Evolutionary conservation across 37 sponge, comb jelly and placozoan species (phyloP).

Genomic region (Aplysina aerophoba): DNA sequence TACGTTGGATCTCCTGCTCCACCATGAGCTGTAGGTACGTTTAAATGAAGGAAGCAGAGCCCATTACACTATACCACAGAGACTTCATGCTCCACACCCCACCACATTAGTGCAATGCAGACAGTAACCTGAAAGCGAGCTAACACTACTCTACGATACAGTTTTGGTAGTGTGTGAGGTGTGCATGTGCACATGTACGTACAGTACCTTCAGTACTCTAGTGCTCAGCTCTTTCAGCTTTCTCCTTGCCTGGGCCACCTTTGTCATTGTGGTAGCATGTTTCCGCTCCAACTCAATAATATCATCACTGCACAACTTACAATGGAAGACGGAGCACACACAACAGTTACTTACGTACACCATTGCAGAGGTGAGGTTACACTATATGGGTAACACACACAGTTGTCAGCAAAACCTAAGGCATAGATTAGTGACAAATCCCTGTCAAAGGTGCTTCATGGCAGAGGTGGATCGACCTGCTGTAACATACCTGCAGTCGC

Average conservation of each 20-base stretch:
- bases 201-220: slow-evolving; percentile 58
- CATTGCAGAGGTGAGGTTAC: background rate
- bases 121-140: background rate
- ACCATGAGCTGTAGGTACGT: slow-evolving; percentile 83
- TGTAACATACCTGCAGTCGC: slow-evolving; percentile 69
- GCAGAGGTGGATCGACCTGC: background rate
- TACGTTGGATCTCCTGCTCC: slow-evolving; percentile 84
- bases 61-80: no score
- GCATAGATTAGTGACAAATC: background rate
- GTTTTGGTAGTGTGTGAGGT: background rate
- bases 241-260: slow-evolving; percentile 68
- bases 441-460: background rate
- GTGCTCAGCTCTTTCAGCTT: slow-evolving; percentile 59
- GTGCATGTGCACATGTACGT: background rate
- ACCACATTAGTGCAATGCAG: no score
- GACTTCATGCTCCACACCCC: no score
- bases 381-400: background rate
- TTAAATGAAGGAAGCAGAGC: no score
- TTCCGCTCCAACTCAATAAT: slow-evolving; percentile 51
- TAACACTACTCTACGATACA: background rate
- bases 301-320: slow-evolving; percentile 55
- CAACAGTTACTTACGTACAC: background rate
- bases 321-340: background rate
- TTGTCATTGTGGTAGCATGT: slow-evolving; percentile 67
- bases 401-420: background rate